These are phyloP conservation scores for Graphium colonna DNA, from an alignment of 2,888 invertebrate species.

Conservation along the genomic window DNA sequence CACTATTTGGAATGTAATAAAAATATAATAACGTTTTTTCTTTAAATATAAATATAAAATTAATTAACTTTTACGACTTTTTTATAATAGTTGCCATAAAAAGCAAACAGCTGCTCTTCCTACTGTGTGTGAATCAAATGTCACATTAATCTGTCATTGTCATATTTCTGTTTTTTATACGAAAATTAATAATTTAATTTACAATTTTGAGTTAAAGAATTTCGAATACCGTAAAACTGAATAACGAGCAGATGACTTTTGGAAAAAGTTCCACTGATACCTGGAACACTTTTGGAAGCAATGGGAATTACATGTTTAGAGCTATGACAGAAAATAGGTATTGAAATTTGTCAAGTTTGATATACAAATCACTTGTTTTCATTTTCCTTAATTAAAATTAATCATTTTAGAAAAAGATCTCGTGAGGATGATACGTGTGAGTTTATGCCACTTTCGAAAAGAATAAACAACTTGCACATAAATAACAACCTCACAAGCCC, in stretches of 20 bases:
- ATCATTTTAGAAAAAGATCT: conserved; percentile 84
- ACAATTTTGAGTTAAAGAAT: not conserved
- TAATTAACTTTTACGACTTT: not conserved
- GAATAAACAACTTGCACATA: conserved; percentile 93
- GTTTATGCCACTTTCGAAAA: conserved; percentile 92
- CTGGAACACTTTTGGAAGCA: conserved; percentile 54
- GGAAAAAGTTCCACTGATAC: conserved; percentile 45
- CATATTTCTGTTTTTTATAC: conserved; percentile 9
- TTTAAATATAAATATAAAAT: not conserved
- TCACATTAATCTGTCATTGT: conserved; percentile 18
- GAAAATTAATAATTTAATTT: not conserved
- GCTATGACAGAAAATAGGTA: conserved; percentile 75
- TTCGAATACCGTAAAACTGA: conserved; percentile 2
- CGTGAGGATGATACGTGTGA: conserved; percentile 88
- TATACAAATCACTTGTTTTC: conserved; percentile 21
- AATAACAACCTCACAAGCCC: conserved; percentile 76
- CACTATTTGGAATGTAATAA: too few relatives aligned
- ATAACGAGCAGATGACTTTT: conserved; percentile 58
- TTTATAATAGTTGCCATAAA: conserved; percentile 1
- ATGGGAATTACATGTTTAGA: conserved; percentile 55
- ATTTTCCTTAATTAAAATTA: conserved; percentile 5
- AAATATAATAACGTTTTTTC: too few relatives aligned
- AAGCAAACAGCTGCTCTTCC: not conserved
- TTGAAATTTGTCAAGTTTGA: conserved; percentile 12
- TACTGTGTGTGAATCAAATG: not conserved